These are phyloP conservation scores for Acipenser oxyrinchus DNA, from an alignment of 2,797 vertebrate species.

Conservation along the genomic window DNA sequence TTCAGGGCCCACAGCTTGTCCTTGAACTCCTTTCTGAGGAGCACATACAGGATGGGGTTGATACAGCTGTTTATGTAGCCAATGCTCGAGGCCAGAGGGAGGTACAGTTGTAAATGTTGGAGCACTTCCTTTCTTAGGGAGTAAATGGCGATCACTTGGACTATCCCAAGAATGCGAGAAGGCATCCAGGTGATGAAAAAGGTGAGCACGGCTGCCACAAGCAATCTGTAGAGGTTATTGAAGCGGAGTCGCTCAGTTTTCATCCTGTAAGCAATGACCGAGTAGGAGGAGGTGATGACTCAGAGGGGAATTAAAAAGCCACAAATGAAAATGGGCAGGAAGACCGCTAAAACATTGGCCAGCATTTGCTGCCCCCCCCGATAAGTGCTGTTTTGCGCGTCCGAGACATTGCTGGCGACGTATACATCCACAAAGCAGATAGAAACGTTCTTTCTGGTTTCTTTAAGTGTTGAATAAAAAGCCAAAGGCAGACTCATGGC, in stretches of 20 bases:
- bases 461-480: background rate
- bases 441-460: background rate
- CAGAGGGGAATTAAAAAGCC: background rate
- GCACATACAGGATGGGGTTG: background rate
- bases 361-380: background rate
- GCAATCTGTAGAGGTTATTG: background rate
- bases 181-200: background rate
- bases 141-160: background rate
- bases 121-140: background rate
- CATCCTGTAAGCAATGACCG: background rate
- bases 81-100: background rate
- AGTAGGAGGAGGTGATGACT: conserved; percentile 1
- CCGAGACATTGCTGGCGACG: background rate
- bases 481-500: background rate
- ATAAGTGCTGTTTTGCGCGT: background rate
- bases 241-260: background rate
- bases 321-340: conserved; percentile 1
- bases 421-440: background rate
- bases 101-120: background rate
- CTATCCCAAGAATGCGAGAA: background rate
- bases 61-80: conserved; percentile 1
- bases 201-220: background rate
- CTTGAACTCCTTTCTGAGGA: background rate
- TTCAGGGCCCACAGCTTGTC: background rate
- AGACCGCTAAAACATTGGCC: background rate